Evolutionary conservation across 2,797 vertebrate genomes (phyloP).

Genomic region (Lophius americanus): DNA sequence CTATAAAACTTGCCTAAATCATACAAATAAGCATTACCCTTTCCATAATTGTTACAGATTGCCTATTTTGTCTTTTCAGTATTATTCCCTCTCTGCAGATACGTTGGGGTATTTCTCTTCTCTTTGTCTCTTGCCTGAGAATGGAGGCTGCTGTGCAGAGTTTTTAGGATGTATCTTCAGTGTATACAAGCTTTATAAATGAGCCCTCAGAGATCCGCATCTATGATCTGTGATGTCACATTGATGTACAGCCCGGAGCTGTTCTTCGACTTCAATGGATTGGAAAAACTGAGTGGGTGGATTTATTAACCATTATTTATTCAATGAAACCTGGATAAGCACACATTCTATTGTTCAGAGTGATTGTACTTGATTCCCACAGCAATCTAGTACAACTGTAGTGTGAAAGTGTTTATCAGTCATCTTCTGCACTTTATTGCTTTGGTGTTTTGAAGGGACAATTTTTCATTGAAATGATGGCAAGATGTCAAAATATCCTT

Average conservation of each 20-base stretch:
- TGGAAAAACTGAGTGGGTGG: slow-evolving; percentile 63
- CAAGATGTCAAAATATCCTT: slow-evolving; percentile 33
- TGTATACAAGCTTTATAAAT: slow-evolving; percentile 75
- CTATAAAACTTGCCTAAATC: no score
- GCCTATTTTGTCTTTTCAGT: slow-evolving; percentile 45
- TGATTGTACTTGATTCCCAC: slow-evolving; percentile 31
- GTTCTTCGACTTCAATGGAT: slow-evolving; percentile 74
- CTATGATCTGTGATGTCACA: slow-evolving; percentile 77
- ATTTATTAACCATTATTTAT: slow-evolving; percentile 71
- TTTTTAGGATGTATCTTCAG: slow-evolving; percentile 65
- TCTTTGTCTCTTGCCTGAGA: slow-evolving; percentile 51
- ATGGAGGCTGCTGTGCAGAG: slow-evolving; percentile 41
- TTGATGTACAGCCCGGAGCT: slow-evolving; percentile 77
- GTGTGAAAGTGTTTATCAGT: slow-evolving; percentile 35
- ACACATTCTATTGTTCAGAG: slow-evolving; percentile 18
- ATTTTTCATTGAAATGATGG: slow-evolving; percentile 31
- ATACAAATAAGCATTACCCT: no score
- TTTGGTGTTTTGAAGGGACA: slow-evolving; percentile 12
- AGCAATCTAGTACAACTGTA: slow-evolving; percentile 16
- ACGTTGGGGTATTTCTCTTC: slow-evolving; percentile 32
- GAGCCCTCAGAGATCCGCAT: slow-evolving; percentile 70
- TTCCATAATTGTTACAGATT: not conserved
- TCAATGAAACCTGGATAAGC: slow-evolving; percentile 45
- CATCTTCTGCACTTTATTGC: slow-evolving; percentile 15
- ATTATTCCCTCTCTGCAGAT: slow-evolving; percentile 27